phyloP scores from a whole-genome alignment of 2,797 vertebrate species.

The Peromyscus aztecus region DNA sequence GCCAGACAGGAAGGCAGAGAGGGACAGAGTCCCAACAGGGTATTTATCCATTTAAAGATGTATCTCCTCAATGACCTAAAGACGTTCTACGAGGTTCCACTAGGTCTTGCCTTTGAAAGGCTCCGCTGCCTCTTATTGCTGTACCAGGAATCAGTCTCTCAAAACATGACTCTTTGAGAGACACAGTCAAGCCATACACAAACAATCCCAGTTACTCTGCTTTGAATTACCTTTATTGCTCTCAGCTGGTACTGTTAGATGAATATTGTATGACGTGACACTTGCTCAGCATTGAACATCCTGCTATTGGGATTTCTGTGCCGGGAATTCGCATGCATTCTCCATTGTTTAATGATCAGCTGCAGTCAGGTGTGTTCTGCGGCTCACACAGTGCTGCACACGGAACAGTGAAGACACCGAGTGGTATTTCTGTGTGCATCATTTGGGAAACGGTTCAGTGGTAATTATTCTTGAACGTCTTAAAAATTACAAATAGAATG shows the following conservation, averaged over 20 bases:
- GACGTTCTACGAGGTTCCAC: not conserved
- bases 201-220: not conserved
- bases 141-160: not conserved
- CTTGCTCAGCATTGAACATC: not conserved
- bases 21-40: not conserved
- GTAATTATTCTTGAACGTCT: constrained; percentile 14
- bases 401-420: not conserved
- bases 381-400: not conserved
- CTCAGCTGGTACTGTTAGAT: not conserved
- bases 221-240: not conserved
- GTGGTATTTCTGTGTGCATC: not conserved
- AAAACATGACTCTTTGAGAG: not conserved
- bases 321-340: not conserved
- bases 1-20: not conserved
- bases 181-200: too few species aligned
- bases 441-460: not conserved
- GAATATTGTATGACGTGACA: not conserved
- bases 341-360: not conserved
- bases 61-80: not conserved
- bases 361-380: not conserved
- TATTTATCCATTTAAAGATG: not conserved
- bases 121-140: too few species aligned
- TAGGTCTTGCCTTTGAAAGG: not conserved
- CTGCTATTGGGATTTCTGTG: not conserved
- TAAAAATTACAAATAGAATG: constrained; percentile 25